Evolutionary conservation across 2,113 vertebrate genomes (phyloP).

Genomic region (Caretta caretta): DNA sequence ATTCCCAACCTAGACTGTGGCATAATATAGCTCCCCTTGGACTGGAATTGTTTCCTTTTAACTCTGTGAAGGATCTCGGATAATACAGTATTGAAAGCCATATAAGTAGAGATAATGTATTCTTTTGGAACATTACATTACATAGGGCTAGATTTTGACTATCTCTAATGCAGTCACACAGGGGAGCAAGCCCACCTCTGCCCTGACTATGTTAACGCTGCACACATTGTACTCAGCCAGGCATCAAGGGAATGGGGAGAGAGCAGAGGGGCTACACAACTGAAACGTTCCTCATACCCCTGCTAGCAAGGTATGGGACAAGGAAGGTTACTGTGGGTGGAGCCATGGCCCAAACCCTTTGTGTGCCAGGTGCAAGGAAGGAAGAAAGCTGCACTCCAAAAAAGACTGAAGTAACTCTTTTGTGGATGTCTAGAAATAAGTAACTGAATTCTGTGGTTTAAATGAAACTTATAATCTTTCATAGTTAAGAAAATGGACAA

Average conservation of each 20-base stretch:
- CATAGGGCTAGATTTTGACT: fast-evolving
- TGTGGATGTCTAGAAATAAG: constrained; percentile 60
- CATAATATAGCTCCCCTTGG: not conserved
- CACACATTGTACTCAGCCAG: not conserved
- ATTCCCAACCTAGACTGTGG: not conserved
- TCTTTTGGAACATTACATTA: not conserved
- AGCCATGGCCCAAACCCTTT: not conserved
- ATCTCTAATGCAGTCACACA: not conserved
- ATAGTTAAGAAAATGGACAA: not conserved
- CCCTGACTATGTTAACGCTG: not conserved
- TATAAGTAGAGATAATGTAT: fast-evolving
- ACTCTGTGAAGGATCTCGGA: not conserved
- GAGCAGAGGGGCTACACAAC: not conserved
- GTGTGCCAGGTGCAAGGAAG: not conserved
- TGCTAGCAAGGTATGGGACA: not conserved
- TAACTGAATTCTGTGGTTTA: constrained; percentile 65
- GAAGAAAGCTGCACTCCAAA: not conserved
- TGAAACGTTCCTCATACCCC: not conserved
- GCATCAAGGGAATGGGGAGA: not conserved
- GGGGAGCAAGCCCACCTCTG: fast-evolving
- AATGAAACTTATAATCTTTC: constrained; percentile 7
- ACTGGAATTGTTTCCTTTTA: not conserved
- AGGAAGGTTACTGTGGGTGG: not conserved
- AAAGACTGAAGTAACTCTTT: not conserved
- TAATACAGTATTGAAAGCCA: not conserved